Base-by-base conservation (phyloP, 2,797 vertebrate genomes). In the Leontopithecus rosalia region DNA sequence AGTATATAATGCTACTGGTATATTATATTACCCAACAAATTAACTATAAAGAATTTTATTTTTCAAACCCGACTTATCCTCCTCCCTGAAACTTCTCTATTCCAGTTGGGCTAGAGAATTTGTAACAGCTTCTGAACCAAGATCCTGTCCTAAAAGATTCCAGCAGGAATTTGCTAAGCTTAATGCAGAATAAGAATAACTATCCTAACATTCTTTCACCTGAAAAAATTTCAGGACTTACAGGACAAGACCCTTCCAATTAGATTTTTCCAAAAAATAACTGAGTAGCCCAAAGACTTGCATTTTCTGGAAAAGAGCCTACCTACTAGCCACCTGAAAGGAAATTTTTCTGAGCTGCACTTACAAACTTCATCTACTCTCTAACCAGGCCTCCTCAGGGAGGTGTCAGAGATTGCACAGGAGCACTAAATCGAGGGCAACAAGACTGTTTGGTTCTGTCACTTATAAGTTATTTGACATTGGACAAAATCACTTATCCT, bases 101-200 rank as follows among this genome's bases (percentile, higher is more conserved):
- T 94, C 17, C 73, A 75, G 20, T 52, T 67, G 64, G 43, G 6
- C 61, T 86, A 64, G 33, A 83, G 14, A 90, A 85, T 80, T 96
- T 85, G 95, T 88, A 93, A 95, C 41, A 85, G 73, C 55, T 97
- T 87, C 75, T 86, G 55, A 80, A 92, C 33, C 9, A 94, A 97
- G 79, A 91, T 14, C 19, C 43, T 88, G 82, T 24, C 61, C 79
- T 92, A 96, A 84, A 73, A 64, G 24, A 64, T 14, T 46, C 64
- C 10, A 76, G 67, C 15, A 95, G 75, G 30, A 89, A 95, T 86
- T 61, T 50, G 5, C 41, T 91, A 80, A 70, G 20, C 5, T 87
- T 76, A 61, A 41, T 85, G 88, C 50, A 88, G 39, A 83, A 41
- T 24, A 97, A 86, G 48, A 93, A 73, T 72, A 76, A 89, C 46